Evolutionary conservation across 2,113 vertebrate genomes (phyloP).

Genomic region (Cyprinodon variegatus): DNA sequence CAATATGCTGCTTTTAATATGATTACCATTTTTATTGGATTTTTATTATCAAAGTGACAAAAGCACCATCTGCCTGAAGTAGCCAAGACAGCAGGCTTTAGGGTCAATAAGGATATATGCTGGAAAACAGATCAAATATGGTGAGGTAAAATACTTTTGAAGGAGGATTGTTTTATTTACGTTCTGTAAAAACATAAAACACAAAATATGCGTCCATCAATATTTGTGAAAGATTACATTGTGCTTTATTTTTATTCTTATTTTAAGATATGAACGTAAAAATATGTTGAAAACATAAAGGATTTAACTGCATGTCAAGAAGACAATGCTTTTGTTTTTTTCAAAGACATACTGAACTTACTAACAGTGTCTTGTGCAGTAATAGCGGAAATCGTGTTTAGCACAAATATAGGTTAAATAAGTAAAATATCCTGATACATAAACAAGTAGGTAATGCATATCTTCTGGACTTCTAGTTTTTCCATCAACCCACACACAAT

Average conservation of each 20-base stretch:
- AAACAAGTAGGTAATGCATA: slow-evolving; percentile 32
- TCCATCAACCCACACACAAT: slow-evolving; percentile 67
- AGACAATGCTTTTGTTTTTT: slow-evolving; percentile 13
- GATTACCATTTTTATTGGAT: slow-evolving; percentile 88
- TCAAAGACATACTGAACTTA: slow-evolving; percentile 20
- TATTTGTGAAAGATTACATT: background rate
- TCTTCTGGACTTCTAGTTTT: slow-evolving; percentile 51
- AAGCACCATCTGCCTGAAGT: slow-evolving; percentile 80
- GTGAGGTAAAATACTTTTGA: slow-evolving; percentile 16
- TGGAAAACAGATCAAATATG: slow-evolving; percentile 67
- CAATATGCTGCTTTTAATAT: slow-evolving; percentile 75
- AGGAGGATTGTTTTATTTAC: slow-evolving; percentile 1
- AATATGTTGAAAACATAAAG: background rate
- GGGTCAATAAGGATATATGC: slow-evolving; percentile 74
- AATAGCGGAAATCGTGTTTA: slow-evolving; percentile 38
- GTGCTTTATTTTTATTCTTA: background rate
- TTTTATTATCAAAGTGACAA: slow-evolving; percentile 82
- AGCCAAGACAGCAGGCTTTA: slow-evolving; percentile 63
- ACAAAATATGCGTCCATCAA: background rate
- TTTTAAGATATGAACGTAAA: background rate
- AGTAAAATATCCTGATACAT: slow-evolving; percentile 38
- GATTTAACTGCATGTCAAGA: background rate
- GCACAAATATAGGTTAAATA: slow-evolving; percentile 46
- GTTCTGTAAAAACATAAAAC: background rate
- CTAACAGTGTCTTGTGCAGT: slow-evolving; percentile 3